Conservation (phyloP, 2,888 invertebrate genomes). For the Himalopsyche tibetana region DNA sequence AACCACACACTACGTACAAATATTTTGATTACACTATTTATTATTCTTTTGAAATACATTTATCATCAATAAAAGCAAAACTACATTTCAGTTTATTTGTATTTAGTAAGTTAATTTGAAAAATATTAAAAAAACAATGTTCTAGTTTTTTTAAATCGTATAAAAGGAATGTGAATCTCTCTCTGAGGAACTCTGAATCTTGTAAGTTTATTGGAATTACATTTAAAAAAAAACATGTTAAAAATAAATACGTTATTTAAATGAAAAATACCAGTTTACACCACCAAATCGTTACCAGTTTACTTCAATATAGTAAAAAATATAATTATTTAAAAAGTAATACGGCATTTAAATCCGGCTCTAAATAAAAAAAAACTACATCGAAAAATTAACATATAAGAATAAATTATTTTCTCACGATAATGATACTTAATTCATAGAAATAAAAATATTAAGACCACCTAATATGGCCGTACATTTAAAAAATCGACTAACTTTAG, state of each 20-base stretch:
- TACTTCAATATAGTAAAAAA: not conserved
- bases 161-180: too few relatives aligned
- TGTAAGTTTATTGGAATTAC: too few relatives aligned
- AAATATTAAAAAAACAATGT: too few relatives aligned
- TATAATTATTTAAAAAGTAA: not conserved
- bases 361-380: not conserved
- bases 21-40: not conserved
- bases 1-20: not conserved
- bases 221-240: too few relatives aligned
- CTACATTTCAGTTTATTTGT: not conserved
- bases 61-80: not conserved
- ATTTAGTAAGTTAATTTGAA: too few relatives aligned
- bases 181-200: too few relatives aligned
- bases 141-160: too few relatives aligned
- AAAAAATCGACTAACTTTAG: not conserved
- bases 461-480: slow-evolving; percentile 22
- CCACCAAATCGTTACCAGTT: not conserved
- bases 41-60: not conserved
- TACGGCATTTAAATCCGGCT: too few relatives aligned
- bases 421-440: not conserved
- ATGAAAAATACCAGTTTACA: too few relatives aligned
- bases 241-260: too few relatives aligned
- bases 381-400: not conserved
- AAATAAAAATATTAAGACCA: not conserved
- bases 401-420: not conserved